Evolutionary conservation across 1,140 invertebrate genomes (phyloP).

Genomic region (Adoxophyes honmai): DNA sequence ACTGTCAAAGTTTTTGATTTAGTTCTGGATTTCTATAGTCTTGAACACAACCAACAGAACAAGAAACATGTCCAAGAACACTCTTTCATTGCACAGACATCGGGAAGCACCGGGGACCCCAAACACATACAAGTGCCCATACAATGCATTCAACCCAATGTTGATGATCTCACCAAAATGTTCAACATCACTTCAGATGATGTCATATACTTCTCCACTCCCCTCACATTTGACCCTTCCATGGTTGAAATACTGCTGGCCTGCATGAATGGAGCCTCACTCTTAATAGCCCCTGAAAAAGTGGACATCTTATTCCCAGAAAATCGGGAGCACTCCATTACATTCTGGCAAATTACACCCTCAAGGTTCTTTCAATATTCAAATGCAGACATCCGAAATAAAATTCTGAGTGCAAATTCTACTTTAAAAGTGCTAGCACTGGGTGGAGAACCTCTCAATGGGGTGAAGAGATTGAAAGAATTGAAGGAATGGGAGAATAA

Average conservation of each 20-base stretch:
- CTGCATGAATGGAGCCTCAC: constrained; percentile 79
- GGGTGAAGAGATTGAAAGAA: constrained; percentile 58
- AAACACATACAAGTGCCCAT: constrained; percentile 81
- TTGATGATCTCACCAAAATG: constrained; percentile 78
- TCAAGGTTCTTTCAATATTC: constrained; percentile 82
- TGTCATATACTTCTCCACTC: constrained; percentile 84
- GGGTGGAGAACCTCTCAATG: constrained; percentile 81
- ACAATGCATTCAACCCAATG: constrained; percentile 80
- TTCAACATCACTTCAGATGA: constrained; percentile 77
- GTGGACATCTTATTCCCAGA: constrained; percentile 68
- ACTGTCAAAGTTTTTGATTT: constrained; percentile 52
- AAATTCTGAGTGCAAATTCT: constrained; percentile 77
- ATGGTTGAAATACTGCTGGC: constrained; percentile 87
- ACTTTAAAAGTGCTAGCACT: constrained; percentile 78
- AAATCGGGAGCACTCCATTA: constrained; percentile 72
- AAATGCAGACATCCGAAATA: constrained; percentile 73
- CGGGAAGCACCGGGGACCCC: constrained; percentile 81
- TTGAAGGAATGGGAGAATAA: constrained; percentile 73
- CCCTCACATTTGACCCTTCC: constrained; percentile 90
- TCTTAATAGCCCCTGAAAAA: constrained; percentile 80
- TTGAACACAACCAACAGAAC: constrained; percentile 26
- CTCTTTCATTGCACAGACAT: constrained; percentile 79
- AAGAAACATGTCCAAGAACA: constrained; percentile 38
- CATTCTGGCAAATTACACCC: constrained; percentile 87
- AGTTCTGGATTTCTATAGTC: constrained; percentile 44